Percentiles rank a stretch among this genome's conserved stretches.
phyloP scores from a whole-genome alignment of 1,140 invertebrate species.

The Heliothis subflexa region DNA sequence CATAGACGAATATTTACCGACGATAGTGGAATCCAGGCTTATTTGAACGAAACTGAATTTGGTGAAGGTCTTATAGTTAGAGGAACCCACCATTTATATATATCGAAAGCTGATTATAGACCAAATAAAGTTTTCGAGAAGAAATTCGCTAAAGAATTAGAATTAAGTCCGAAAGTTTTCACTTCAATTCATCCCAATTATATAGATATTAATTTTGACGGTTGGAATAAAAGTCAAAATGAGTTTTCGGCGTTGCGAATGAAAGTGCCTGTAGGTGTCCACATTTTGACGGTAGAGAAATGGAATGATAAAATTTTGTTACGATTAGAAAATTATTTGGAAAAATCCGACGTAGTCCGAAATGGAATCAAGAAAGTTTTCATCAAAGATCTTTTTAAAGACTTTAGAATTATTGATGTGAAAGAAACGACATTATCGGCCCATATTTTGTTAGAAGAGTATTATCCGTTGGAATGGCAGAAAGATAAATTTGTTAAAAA shows the following conservation, averaged over 20 bases:
- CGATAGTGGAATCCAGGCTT: conserved; percentile 95
- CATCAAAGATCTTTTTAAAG: conserved; percentile 84
- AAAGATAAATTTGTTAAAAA: conserved; percentile 62
- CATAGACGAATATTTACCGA: conserved; percentile 94
- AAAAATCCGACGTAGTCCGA: conserved; percentile 89
- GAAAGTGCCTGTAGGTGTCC: conserved; percentile 91
- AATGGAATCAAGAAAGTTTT: conserved; percentile 60
- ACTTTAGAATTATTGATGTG: conserved; percentile 85
- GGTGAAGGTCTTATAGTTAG: conserved; percentile 92
- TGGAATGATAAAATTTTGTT: conserved; percentile 90
- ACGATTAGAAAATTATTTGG: conserved; percentile 95
- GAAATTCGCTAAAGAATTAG: conserved; percentile 70
- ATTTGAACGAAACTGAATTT: conserved; percentile 94
- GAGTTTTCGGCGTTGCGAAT: conserved; percentile 62
- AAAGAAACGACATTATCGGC: conserved; percentile 89
- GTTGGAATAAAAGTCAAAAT: conserved; percentile 55
- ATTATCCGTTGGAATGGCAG: conserved; percentile 84
- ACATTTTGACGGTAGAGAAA: conserved; percentile 94
- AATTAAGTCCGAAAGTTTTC: conserved; percentile 57
- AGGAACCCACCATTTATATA: conserved; percentile 89
- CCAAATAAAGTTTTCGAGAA: conserved; percentile 72
- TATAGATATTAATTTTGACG: conserved; percentile 10
- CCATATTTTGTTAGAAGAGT: conserved; percentile 87
- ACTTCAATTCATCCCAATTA: conserved; percentile 31
- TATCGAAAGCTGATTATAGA: conserved; percentile 64